Evolutionary conservation across 2,797 vertebrate genomes (phyloP), one percentile per base, ranked within the genome.

Genomic region (Falco peregrinus): DNA sequence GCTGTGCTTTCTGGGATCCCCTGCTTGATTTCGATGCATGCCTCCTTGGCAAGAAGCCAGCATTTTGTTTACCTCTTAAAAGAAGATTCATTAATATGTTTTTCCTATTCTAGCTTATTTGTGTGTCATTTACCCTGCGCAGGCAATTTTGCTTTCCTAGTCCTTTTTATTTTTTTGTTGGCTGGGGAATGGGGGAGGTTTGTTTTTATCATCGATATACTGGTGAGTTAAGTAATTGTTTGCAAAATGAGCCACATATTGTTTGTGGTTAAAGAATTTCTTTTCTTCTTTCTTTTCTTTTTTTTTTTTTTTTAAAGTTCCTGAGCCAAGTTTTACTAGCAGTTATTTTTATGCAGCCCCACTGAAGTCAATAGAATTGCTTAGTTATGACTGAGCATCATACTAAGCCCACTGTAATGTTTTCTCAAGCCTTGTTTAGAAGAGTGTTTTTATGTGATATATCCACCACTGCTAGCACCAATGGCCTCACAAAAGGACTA

Each of bases 41-140:
- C 77, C 77, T 90, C 56, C 59, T 64, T 88, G 96, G 96, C 69
- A 0, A 73, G 90, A 35, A 59, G 91, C 97, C 95, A 95, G 43
- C 20, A 28, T 74, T 88, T 92, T 95, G 93, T 97, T 97, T 94
- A 82, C 86, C 74, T 90, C 92, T 75, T 82, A 25, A 87, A 65
- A 84, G 93, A 90, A 93, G 86, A 73, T 84, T 74, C 80, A 63
- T 96, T 95, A 96, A 91, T 95, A 31, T 88, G 83, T 86, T 96
- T 92, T 95, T 87, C 78, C 90, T 50, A 45, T 53, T 94, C 60
- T 57, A 20, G 68, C 89, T 95, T 95, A 69, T 89, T 91, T 89
- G 78, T 67, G 70, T 80, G 29, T 57, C 2, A 0, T 75, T 95
- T 89, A 83, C 45, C 12, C 86, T 56, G 67, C 11, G 10, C 50